Evolutionary conservation across 2,113 vertebrate species (phyloP).

Genomic region (Gobiocypris rarus): DNA sequence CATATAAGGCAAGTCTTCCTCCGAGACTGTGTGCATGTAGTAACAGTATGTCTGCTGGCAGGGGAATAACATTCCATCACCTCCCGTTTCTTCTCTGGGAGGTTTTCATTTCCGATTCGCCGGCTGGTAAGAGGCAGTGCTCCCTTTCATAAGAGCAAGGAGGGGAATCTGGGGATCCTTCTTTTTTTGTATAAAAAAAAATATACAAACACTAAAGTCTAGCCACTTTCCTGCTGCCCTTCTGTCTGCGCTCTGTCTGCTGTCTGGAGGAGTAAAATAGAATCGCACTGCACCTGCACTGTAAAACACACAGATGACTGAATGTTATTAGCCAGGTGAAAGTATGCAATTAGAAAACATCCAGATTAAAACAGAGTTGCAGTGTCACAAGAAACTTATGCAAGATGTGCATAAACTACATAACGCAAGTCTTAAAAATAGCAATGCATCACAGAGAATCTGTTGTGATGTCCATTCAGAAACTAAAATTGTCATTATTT

Average conservation of each 20-base stretch:
- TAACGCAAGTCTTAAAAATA: neutral
- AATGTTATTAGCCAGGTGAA: conserved; percentile 75
- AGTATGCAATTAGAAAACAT: conserved; percentile 51
- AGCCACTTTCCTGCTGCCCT: conserved; percentile 89
- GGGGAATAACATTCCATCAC: conserved; percentile 83
- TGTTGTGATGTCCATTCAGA: too few species aligned
- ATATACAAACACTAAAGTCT: conserved; percentile 93
- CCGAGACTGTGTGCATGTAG: conserved; percentile 76
- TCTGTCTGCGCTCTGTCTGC: conserved; percentile 82
- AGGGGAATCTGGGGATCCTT: conserved; percentile 84
- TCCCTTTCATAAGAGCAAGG: conserved; percentile 83
- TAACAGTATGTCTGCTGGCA: conserved; percentile 89
- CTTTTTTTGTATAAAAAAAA: conserved; percentile 75
- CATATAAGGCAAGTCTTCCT: conserved; percentile 92
- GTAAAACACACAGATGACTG: conserved; percentile 74
- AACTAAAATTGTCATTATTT: neutral
- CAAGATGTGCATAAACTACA: neutral
- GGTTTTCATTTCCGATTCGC: conserved; percentile 95
- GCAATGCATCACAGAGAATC: neutral
- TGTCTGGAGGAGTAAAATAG: conserved; percentile 86
- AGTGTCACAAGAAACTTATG: neutral
- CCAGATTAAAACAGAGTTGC: conserved; percentile 40
- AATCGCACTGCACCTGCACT: conserved; percentile 80
- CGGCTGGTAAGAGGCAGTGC: conserved; percentile 84
- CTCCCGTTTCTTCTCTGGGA: conserved; percentile 84